Evolutionary conservation across 2,113 vertebrate species (phyloP), one percentile per base, ranked within the genome.

Genomic region (Mesitornis unicolor): DNA sequence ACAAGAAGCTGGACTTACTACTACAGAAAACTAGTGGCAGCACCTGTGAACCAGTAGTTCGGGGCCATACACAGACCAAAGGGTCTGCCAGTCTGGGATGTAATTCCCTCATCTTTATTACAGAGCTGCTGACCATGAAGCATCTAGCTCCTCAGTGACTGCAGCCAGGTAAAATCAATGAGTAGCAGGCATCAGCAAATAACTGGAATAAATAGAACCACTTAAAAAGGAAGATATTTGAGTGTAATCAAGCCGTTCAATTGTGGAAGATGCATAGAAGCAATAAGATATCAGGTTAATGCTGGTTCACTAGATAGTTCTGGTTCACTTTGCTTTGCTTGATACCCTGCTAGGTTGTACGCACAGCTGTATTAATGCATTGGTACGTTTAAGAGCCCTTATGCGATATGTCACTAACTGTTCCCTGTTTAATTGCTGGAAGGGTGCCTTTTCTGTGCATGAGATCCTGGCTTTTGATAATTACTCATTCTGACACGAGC

Each of bases 301-400:
- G 82, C 29, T 78, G 33, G 10, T 36, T 87, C 69, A 68, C 40
- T 60, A 78, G 18, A 5, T 7, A 68, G 56, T 51, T 8, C 6
- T 76, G 15, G 40, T 35, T 91, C 63, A 80, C 26, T 75, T 56
- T 75, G 53, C 51, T 95, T 81, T 78, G 31, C 38, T 59, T 70
- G 29, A 8, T 50, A 56, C 15, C 17, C 33, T 68, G 13, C 19
- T 57, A 80, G 16, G 48, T 25, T 71, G 54, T 13, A 19, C 40
- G 29, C 54, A 57, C 20, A 57, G 40, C 25, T 50, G 6, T 45
- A 59, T 70, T 19, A 10, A 73, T 50, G 16, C 40, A 67, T 70
- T 67, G 65, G 36, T 16, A 17, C 3, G 7, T 56, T 68, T 53
- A 50, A 42, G 22, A 81, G 24, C 35, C 63, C 36, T 83, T 83